Evolutionary conservation across 1,140 invertebrate species (phyloP).

Genomic region (Drosophila yakuba): DNA sequence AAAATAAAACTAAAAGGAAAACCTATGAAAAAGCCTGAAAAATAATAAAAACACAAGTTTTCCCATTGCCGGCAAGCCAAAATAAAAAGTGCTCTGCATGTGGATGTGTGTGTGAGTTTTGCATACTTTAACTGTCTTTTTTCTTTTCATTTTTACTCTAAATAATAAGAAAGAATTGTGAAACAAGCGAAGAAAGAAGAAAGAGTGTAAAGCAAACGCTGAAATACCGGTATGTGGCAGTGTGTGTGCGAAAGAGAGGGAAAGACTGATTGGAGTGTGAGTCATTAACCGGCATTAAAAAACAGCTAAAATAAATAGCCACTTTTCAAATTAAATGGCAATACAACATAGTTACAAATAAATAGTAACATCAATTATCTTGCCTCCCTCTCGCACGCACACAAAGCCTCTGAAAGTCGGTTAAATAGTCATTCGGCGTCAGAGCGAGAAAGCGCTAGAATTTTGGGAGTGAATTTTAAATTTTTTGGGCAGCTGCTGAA

Average conservation of each 20-base stretch:
- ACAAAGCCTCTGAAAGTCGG: constrained; percentile 27
- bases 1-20: constrained; percentile 8
- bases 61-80: constrained; percentile 15
- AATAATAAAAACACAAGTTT: constrained; percentile 21
- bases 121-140: constrained; percentile 17
- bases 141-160: neutral
- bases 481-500: constrained; percentile 35
- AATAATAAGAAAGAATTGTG: constrained; percentile 8
- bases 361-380: neutral
- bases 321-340: constrained; percentile 14
- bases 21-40: neutral
- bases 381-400: neutral
- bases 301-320: constrained; percentile 13
- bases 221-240: constrained; percentile 68
- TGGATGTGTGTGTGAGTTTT: constrained; percentile 45
- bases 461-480: constrained; percentile 23
- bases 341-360: constrained; percentile 1
- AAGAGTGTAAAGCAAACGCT: constrained; percentile 50
- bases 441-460: constrained; percentile 17
- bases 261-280: constrained; percentile 51
- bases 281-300: constrained; percentile 76
- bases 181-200: constrained; percentile 23
- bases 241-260: constrained; percentile 21
- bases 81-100: constrained; percentile 17
- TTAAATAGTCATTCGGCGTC: constrained; percentile 12